Evolutionary conservation across 2,113 vertebrate genomes (phyloP).

Genomic region (Fregata magnificens): DNA sequence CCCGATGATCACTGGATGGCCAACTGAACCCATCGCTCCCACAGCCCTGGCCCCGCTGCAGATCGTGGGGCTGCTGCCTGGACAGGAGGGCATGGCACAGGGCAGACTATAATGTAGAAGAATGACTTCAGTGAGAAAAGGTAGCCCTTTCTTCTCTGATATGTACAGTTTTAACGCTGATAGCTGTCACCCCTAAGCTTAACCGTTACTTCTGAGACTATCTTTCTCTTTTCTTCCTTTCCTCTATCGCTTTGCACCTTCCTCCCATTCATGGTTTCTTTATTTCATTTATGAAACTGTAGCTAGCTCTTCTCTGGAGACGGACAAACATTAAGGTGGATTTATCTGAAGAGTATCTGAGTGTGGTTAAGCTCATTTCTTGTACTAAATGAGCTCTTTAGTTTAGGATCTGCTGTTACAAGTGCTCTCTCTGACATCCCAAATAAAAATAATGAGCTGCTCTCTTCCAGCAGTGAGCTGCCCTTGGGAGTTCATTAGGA

Average conservation of each 20-base stretch:
- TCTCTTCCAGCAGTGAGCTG: neutral
- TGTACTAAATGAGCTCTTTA: neutral
- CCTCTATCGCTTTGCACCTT: neutral
- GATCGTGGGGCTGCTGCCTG: neutral
- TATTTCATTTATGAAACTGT: neutral
- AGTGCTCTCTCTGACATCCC: neutral
- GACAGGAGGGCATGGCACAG: neutral
- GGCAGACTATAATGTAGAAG: neutral
- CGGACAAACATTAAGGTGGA: rapidly evolving
- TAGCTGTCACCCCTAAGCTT: neutral
- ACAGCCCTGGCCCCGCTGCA: rapidly evolving
- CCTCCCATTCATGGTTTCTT: neutral
- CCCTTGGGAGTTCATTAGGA: neutral
- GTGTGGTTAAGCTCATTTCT: neutral
- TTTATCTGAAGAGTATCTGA: neutral
- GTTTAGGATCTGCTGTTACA: neutral
- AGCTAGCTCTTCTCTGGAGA: neutral
- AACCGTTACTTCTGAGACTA: neutral
- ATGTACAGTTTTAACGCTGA: neutral
- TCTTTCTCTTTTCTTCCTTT: neutral
- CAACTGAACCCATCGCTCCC: rapidly evolving
- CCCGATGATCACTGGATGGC: neutral
- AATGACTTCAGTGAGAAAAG: neutral
- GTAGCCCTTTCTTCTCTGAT: neutral
- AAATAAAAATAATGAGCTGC: slow-evolving; percentile 30